Base-by-base conservation (phyloP, 2,113 vertebrate species). In the Mustela nigripes region DNA sequence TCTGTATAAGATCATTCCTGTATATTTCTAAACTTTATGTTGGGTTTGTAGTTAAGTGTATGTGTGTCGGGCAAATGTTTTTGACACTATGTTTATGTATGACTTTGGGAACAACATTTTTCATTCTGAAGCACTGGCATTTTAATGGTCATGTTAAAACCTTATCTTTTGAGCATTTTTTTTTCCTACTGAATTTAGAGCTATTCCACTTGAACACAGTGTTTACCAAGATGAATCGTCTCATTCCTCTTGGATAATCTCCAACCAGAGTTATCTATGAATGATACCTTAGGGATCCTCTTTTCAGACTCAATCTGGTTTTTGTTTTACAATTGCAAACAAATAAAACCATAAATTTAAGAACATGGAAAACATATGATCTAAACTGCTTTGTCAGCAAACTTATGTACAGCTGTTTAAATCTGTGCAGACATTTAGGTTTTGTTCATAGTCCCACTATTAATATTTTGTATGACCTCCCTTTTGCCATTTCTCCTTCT, bases 331-430 rank as follows among this genome's bases (percentile, higher is more conserved):
- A 63, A 63, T 4, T 4, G 33, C 69, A 97, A 96, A 96, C 79
- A 95, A 97, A 79, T 87, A 97, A 96, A 94, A 45, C 22, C 24
- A 71, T 95, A 91, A 94, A 91, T 91, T 56, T 93, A 96, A 85
- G 79, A 33, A 31, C 58, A 39, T 71, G 60, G 53, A 24, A 95
- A 93, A 24, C 24, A 56, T 36, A 33, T 7, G 62, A 94, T 7
- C 31, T 81, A 71, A 95, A 88, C 26, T 58, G 71, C 71, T 93
- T 96, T 83, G 89, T 56, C 22, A 19, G 58, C 45, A 79, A 84
- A 78, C 12, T 88, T 45, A 22, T 7, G 12, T 8, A 28, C 6
- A 65, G 45, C 53, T 94, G 87, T 73, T 89, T 84, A 71, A 96
- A 65, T 85, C 58, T 28, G 9, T 58, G 11, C 33, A 63, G 58